Percentiles rank a stretch among this genome's conserved stretches.
These are phyloP conservation scores for Pterostichus niger DNA, from an alignment of 2,888 invertebrate species.

Conservation along the genomic window DNA sequence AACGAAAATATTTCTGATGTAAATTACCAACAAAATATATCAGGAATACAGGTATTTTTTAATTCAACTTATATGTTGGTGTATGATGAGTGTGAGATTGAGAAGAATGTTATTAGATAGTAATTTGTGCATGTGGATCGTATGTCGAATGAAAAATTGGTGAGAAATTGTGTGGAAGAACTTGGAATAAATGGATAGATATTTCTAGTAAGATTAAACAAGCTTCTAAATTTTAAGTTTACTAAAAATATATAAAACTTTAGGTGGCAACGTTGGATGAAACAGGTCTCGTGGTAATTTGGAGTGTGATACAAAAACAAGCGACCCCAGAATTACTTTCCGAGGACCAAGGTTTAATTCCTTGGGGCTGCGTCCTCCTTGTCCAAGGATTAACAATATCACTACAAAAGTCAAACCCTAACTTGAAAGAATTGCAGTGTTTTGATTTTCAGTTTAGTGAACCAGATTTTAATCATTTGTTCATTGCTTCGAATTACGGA, in stretches of 20 bases:
- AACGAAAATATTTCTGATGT: neutral
- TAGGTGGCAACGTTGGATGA: conserved; percentile 79
- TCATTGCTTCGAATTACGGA: conserved; percentile 77
- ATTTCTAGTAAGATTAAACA: too few species aligned
- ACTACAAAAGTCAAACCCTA: conserved; percentile 72
- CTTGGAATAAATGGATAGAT: too few species aligned
- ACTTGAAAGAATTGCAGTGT: conserved; percentile 73
- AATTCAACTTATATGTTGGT: neutral
- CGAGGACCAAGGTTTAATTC: conserved; percentile 74
- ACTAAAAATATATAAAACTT: conserved; percentile 63
- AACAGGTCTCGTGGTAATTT: conserved; percentile 77
- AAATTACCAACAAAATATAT: conserved; percentile 10
- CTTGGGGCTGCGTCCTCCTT: conserved; percentile 76
- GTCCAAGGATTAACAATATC: conserved; percentile 76
- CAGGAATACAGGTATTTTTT: conserved; percentile 33
- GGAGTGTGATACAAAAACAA: conserved; percentile 76
- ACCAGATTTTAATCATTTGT: conserved; percentile 76
- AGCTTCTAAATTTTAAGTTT: too few species aligned
- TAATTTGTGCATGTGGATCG: neutral
- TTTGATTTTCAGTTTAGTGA: conserved; percentile 77
- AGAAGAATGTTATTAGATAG: too few species aligned
- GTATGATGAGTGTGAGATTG: too few species aligned
- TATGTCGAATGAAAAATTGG: too few species aligned
- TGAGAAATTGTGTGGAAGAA: too few species aligned
- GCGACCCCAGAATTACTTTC: conserved; percentile 46